Evolutionary conservation across 2,888 invertebrate species (phyloP).

Genomic region (Dinocampus coccinellae): DNA sequence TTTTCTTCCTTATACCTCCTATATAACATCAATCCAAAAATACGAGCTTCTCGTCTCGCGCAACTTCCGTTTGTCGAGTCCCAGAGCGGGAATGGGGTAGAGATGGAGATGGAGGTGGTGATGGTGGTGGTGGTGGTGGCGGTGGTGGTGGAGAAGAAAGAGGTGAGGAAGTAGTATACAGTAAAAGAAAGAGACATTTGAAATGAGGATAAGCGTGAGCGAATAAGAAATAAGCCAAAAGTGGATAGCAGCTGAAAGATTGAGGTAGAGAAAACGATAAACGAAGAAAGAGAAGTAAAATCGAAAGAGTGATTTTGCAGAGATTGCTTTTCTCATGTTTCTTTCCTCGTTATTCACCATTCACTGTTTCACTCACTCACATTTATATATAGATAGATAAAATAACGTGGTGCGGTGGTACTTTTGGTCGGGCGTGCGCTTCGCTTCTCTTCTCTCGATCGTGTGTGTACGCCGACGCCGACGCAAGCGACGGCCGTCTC

Average conservation of each 20-base stretch:
- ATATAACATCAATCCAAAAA: constrained; percentile 30
- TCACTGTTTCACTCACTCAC: not conserved
- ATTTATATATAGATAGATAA: constrained; percentile 5
- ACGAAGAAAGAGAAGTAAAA: constrained; percentile 13
- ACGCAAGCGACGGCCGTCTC: constrained; percentile 46
- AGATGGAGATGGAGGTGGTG: too few species aligned
- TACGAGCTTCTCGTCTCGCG: constrained; percentile 27
- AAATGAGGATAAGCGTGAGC: constrained; percentile 3
- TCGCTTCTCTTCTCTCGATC: constrained; percentile 36
- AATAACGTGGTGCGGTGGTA: constrained; percentile 12
- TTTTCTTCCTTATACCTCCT: not conserved
- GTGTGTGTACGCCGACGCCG: constrained; percentile 60
- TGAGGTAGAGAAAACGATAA: constrained; percentile 16
- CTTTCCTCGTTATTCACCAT: constrained; percentile 3
- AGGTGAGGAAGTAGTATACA: not conserved
- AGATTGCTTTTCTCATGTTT: constrained; percentile 33
- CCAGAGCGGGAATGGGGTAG: not conserved
- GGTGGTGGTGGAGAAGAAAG: not conserved
- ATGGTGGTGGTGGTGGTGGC: too few species aligned
- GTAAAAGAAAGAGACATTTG: not conserved
- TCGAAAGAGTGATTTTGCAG: constrained; percentile 40
- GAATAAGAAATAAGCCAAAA: constrained; percentile 28
- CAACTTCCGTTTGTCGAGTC: constrained; percentile 30
- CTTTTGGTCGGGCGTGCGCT: constrained; percentile 19
- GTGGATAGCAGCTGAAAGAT: not conserved